Conservation (phyloP, 2,797 vertebrate genomes). For the Epinephelus malabaricus region DNA sequence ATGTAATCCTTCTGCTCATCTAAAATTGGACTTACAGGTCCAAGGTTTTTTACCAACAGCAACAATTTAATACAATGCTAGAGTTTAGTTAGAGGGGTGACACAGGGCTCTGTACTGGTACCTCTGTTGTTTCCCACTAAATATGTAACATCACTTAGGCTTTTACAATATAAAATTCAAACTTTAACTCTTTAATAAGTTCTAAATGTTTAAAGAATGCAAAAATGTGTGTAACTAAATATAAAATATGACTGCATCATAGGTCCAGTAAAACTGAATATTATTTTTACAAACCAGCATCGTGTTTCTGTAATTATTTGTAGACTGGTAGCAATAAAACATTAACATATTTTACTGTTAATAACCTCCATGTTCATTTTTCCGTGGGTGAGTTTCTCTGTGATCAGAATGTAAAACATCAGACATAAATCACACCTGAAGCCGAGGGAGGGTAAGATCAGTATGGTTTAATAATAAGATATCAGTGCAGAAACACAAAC, state of each 20-base stretch:
- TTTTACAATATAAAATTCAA: background rate
- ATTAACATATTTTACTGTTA: too few species aligned
- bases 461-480: conserved; percentile 99
- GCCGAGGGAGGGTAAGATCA: conserved; percentile 85
- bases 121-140: background rate
- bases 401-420: background rate
- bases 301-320: too few species aligned
- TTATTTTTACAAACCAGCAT: too few species aligned
- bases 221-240: background rate
- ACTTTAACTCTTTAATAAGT: background rate
- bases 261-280: too few species aligned
- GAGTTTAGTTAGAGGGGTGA: background rate
- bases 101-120: background rate
- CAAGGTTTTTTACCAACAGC: background rate
- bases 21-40: background rate
- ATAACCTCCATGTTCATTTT: background rate
- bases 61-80: background rate
- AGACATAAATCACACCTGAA: conserved; percentile 29
- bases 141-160: too few species aligned
- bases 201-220: background rate
- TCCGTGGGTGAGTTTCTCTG: too few species aligned
- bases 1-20: too few species aligned
- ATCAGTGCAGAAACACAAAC: conserved; percentile 99
- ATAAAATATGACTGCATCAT: too few species aligned
- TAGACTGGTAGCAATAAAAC: too few species aligned